Evolutionary conservation across 2,113 vertebrate species (phyloP).

Genomic region (Hippocampus zosterae): DNA sequence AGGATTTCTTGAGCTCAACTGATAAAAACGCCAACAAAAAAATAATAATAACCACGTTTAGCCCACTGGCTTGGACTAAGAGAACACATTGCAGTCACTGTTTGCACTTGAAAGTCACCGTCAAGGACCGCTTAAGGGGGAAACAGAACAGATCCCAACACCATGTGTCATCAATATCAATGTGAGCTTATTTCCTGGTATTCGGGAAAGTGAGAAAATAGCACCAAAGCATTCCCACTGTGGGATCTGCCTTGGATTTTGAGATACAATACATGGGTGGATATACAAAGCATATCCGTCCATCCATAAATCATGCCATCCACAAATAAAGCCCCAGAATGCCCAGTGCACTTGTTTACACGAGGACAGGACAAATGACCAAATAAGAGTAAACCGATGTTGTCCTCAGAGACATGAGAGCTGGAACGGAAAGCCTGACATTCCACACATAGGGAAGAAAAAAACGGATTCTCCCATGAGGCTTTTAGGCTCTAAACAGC

Average conservation of each 20-base stretch:
- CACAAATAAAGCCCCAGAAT: conserved; percentile 31
- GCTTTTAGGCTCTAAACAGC: conserved; percentile 38
- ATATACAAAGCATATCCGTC: conserved; percentile 22
- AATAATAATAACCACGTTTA: not conserved
- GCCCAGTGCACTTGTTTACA: conserved; percentile 61
- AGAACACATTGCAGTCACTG: not conserved
- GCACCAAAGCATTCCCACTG: not conserved
- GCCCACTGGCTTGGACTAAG: not conserved
- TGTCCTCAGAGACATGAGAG: conserved; percentile 44
- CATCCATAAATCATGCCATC: conserved; percentile 17
- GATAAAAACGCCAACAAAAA: no score
- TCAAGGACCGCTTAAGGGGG: not conserved
- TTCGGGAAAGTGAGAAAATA: conserved; percentile 3
- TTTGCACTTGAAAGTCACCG: not conserved
- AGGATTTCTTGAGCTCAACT: no score
- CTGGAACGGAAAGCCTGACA: conserved; percentile 61
- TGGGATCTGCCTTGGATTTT: conserved; percentile 11
- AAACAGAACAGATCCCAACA: not conserved
- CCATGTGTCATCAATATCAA: conserved; percentile 19
- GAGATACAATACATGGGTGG: conserved; percentile 7
- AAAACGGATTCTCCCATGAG: conserved; percentile 42
- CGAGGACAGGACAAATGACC: conserved; percentile 56
- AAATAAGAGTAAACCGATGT: conserved; percentile 67
- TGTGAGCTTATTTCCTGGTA: conserved; percentile 27
- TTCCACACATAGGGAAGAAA: conserved; percentile 35